Conservation (phyloP, 2,113 vertebrate species). For the Sebastes fasciatus region DNA sequence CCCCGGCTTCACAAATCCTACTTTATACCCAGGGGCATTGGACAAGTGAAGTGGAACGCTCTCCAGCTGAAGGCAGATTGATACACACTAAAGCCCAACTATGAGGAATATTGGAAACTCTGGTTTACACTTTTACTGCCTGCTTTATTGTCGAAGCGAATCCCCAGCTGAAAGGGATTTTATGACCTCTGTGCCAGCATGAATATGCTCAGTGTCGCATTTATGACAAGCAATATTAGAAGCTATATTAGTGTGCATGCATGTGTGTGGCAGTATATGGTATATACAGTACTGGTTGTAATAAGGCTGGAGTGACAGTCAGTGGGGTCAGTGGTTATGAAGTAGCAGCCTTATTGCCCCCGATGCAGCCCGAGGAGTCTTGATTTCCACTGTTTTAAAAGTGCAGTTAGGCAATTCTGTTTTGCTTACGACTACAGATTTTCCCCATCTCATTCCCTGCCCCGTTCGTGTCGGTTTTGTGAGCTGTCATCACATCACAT, state of each 20-base stretch:
- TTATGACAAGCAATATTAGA: conserved; percentile 53
- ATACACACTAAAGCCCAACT: conserved; percentile 27
- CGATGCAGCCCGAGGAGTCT: conserved; percentile 40
- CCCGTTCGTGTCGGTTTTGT: conserved; percentile 45
- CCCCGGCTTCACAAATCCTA: conserved; percentile 27
- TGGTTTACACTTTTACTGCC: conserved; percentile 19
- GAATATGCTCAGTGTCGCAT: background rate
- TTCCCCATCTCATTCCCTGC: conserved; percentile 38
- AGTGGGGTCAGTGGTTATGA: conserved; percentile 43
- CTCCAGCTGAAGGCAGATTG: conserved; percentile 39
- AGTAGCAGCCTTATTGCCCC: conserved; percentile 24
- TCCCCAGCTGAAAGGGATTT: conserved; percentile 56
- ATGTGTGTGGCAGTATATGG: conserved; percentile 10
- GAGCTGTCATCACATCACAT: conserved; percentile 53
- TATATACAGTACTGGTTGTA: conserved; percentile 8
- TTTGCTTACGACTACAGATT: conserved; percentile 69
- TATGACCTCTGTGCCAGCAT: conserved; percentile 65
- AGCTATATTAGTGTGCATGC: conserved; percentile 39
- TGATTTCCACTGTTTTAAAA: conserved; percentile 69
- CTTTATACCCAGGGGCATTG: conserved; percentile 32
- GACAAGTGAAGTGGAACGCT: conserved; percentile 57
- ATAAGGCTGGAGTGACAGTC: conserved; percentile 37
- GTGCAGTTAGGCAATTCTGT: conserved; percentile 65
- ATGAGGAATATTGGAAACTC: conserved; percentile 33
- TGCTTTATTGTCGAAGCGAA: conserved; percentile 32